Evolutionary conservation across 2,113 vertebrate species (phyloP).

Genomic region (Dipodomys spectabilis): DNA sequence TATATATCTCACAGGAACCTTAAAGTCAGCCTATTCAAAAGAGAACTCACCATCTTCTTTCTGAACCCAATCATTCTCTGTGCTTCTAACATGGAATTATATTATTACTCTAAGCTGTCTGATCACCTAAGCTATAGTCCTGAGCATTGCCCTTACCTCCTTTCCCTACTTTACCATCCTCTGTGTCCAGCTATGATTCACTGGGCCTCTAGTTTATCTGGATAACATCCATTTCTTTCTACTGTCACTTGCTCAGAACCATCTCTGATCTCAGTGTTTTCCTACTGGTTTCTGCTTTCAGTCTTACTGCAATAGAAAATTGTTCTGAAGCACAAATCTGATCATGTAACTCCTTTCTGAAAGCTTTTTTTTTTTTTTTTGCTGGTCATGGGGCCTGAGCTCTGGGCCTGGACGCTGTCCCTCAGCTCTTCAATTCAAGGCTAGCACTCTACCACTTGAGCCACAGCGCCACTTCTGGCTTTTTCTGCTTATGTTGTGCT

Average conservation of each 20-base stretch:
- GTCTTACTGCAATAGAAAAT: not conserved
- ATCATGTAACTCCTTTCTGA: not conserved
- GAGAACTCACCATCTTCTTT: not conserved
- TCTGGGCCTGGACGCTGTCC: too few relatives aligned
- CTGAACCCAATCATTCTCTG: not conserved
- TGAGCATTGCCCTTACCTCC: not conserved
- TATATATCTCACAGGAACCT: not conserved
- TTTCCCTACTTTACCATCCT: not conserved
- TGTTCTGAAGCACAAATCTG: not conserved
- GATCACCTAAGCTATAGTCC: not conserved
- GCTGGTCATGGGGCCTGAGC: too few relatives aligned
- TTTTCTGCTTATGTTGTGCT: too few relatives aligned
- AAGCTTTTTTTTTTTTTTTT: too few relatives aligned
- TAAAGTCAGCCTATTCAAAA: not conserved
- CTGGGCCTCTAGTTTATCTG: not conserved
- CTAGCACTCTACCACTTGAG: too few relatives aligned
- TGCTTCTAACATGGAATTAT: not conserved
- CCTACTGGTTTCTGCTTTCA: not conserved
- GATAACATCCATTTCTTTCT: not conserved
- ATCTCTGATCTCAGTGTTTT: not conserved
- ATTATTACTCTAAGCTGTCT: not conserved
- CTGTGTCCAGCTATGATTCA: not conserved
- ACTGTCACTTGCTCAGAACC: not conserved
- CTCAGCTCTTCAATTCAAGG: too few relatives aligned
- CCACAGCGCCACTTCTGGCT: too few relatives aligned